Conservation (phyloP, 2,888 invertebrate species). For the Sepioteuthis lessoniana region DNA sequence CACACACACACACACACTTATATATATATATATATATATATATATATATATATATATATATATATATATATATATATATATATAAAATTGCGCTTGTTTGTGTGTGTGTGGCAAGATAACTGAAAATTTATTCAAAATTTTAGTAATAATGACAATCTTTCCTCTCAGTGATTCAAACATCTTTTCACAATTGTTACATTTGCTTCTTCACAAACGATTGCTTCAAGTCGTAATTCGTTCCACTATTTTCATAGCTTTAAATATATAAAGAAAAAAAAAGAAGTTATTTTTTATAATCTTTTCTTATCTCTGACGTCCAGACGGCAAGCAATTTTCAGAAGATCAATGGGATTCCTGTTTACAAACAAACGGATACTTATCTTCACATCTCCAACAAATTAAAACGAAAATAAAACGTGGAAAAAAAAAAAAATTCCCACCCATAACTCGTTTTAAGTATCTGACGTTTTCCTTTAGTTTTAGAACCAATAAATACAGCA, state of each 20-base stretch:
- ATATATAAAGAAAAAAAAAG: not conserved
- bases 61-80: no score
- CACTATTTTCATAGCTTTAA: not conserved
- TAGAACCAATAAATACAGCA: not conserved
- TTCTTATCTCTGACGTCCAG: conserved; percentile 13
- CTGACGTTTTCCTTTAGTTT: not conserved
- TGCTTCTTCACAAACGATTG: not conserved
- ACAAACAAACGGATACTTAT: conserved; percentile 14
- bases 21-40: no score
- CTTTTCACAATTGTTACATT: no score
- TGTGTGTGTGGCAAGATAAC: no score
- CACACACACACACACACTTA: no score
- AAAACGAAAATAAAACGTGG: not conserved
- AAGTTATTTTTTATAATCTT: not conserved
- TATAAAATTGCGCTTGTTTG: no score
- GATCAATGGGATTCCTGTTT: not conserved
- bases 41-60: no score
- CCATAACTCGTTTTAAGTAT: no score
- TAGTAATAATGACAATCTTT: no score
- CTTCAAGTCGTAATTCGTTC: not conserved
- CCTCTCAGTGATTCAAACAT: no score
- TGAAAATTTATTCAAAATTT: no score
- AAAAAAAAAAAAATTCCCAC: no score
- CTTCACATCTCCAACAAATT: not conserved
- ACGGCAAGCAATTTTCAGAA: not conserved